Conservation (phyloP, 1,140 invertebrate species). For the Epicauta chinensis region DNA sequence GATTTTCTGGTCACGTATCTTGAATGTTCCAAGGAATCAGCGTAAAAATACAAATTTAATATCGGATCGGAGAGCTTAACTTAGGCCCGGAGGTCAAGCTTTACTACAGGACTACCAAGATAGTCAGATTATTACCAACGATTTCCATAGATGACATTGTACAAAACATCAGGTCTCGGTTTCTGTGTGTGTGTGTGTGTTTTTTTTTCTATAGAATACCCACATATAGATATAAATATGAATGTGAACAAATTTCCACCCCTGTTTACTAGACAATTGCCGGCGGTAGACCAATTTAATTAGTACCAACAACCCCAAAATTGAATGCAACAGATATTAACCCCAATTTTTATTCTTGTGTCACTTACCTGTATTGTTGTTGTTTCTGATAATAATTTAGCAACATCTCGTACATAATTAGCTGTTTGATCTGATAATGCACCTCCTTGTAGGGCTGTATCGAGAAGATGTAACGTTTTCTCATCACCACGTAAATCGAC, state of each 20-base stretch:
- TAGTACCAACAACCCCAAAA: too few species aligned
- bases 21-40: conserved; percentile 41
- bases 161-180: conserved; percentile 3
- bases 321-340: too few species aligned
- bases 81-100: conserved; percentile 27
- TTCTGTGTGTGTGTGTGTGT: too few species aligned
- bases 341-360: background rate
- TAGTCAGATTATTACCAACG: conserved; percentile 36
- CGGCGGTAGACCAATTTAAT: too few species aligned
- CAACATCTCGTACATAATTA: conserved; percentile 59
- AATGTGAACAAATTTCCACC: too few species aligned
- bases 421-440: conserved; percentile 54
- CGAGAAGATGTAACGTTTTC: conserved; percentile 55
- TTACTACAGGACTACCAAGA: conserved; percentile 20
- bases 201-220: background rate
- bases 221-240: too few species aligned
- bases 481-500: conserved; percentile 56
- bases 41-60: conserved; percentile 45
- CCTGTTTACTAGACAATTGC: too few species aligned
- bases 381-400: conserved; percentile 60
- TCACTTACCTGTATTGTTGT: conserved; percentile 26
- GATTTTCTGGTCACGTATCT: conserved; percentile 38
- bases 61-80: conserved; percentile 36
- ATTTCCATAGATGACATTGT: conserved; percentile 27
- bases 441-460: conserved; percentile 54